Evolutionary conservation across 2,113 vertebrate species (phyloP).

Genomic region (Microtus ochrogaster): DNA sequence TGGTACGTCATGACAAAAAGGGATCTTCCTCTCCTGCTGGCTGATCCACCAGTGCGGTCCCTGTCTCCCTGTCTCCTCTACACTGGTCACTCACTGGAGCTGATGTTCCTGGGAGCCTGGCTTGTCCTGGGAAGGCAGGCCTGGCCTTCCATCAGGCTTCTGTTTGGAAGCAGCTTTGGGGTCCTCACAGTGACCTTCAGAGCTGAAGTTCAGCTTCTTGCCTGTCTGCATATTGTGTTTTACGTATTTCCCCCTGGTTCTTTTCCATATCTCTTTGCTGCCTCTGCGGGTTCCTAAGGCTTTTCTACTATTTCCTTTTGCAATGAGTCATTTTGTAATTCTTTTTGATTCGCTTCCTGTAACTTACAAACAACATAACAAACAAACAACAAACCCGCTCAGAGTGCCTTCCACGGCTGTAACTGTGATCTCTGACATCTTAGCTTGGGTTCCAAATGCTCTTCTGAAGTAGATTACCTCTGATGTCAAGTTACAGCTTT

Average conservation of each 20-base stretch:
- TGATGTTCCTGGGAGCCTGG: neutral
- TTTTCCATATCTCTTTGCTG: neutral
- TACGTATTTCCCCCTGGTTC: neutral
- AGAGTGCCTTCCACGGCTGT: constrained; percentile 23
- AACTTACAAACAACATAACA: neutral
- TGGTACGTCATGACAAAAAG: neutral
- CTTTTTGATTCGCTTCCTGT: neutral
- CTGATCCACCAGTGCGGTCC: neutral
- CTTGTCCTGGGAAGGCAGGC: too few species aligned
- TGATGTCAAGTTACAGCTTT: constrained; percentile 22
- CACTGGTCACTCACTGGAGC: neutral
- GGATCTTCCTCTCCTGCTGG: neutral
- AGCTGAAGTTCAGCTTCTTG: neutral
- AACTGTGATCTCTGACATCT: constrained; percentile 20
- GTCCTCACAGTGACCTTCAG: neutral
- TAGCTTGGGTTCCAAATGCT: constrained; percentile 39
- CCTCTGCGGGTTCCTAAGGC: neutral
- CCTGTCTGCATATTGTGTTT: neutral
- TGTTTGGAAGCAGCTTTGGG: neutral
- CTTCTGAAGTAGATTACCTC: constrained; percentile 48
- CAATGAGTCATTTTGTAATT: neutral
- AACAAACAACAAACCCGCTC: neutral
- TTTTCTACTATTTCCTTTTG: neutral
- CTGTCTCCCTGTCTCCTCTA: neutral
- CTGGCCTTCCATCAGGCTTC: too few species aligned